Conservation (phyloP, 2,113 vertebrate species). For the Seriola quinqueradiata region DNA sequence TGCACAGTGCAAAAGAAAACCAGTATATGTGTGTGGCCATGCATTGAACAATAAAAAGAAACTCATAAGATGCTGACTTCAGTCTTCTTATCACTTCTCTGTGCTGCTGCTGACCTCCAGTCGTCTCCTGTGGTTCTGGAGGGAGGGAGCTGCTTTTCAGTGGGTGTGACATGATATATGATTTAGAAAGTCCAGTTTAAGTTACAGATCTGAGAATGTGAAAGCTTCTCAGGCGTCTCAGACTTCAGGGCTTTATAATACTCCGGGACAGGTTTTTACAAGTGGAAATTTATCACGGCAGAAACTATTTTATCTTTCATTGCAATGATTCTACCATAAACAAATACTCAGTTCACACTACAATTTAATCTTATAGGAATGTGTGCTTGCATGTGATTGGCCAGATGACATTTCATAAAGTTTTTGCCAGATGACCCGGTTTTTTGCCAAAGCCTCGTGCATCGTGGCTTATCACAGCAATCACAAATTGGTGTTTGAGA, state of each 20-base stretch:
- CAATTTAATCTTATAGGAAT: no score
- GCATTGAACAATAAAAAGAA: slow-evolving; percentile 84
- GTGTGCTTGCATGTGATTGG: no score
- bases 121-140: neutral
- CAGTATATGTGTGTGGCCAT: slow-evolving; percentile 81
- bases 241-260: no score
- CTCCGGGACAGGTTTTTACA: neutral
- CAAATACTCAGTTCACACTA: no score
- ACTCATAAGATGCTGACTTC: slow-evolving; percentile 37
- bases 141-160: neutral
- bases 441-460: no score
- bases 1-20: slow-evolving; percentile 80
- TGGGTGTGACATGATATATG: neutral
- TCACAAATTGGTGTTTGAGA: no score
- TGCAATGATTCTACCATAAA: neutral
- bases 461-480: no score
- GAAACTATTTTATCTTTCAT: neutral
- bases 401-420: no score
- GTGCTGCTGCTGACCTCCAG: neutral
- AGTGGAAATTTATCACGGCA: neutral
- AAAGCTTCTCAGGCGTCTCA: no score
- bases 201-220: no score
- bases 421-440: no score
- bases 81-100: neutral
- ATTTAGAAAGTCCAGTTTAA: no score